These are phyloP conservation scores for Mesitornis unicolor DNA, from an alignment of 2,113 vertebrate species.

Conservation along the genomic window DNA sequence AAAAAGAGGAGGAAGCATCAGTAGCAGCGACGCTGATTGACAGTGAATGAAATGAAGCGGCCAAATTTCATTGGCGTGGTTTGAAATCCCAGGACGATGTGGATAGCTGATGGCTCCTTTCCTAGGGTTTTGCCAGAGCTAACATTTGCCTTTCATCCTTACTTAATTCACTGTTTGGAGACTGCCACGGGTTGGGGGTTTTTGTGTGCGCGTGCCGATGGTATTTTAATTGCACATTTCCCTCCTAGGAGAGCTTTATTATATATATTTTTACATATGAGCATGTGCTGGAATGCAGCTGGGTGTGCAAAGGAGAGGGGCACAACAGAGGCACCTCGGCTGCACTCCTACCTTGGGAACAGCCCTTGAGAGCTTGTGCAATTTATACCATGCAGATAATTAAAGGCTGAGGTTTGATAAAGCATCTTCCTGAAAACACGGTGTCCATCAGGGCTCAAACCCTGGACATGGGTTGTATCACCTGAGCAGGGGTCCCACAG, in stretches of 20 bases:
- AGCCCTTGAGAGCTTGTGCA: not conserved
- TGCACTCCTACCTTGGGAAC: not conserved
- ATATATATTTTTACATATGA: not conserved
- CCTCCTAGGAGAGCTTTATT: not conserved
- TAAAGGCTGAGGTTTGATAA: not conserved
- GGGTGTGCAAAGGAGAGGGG: not conserved
- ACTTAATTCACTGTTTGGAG: not conserved
- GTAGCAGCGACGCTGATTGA: slow-evolving; percentile 40
- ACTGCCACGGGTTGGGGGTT: not conserved
- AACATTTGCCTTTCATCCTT: not conserved
- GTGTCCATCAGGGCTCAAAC: too few species aligned
- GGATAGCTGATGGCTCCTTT: not conserved
- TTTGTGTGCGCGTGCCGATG: not conserved
- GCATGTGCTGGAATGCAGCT: not conserved
- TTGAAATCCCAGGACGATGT: slow-evolving; percentile 15
- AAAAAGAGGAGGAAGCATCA: slow-evolving; percentile 17
- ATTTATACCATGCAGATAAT: not conserved
- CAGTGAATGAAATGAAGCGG: slow-evolving; percentile 44
- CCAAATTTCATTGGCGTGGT: slow-evolving; percentile 33
- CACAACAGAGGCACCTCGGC: not conserved
- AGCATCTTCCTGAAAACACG: not conserved
- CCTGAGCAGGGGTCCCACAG: not conserved
- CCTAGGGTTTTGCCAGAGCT: slow-evolving; percentile 29
- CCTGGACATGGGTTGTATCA: fast-evolving
- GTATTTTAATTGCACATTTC: not conserved